A percentile compares a stretch with the other conserved stretches of the same genome.
Evolutionary conservation across 2,888 invertebrate species (phyloP).

Genomic region (Apodemia mormo): DNA sequence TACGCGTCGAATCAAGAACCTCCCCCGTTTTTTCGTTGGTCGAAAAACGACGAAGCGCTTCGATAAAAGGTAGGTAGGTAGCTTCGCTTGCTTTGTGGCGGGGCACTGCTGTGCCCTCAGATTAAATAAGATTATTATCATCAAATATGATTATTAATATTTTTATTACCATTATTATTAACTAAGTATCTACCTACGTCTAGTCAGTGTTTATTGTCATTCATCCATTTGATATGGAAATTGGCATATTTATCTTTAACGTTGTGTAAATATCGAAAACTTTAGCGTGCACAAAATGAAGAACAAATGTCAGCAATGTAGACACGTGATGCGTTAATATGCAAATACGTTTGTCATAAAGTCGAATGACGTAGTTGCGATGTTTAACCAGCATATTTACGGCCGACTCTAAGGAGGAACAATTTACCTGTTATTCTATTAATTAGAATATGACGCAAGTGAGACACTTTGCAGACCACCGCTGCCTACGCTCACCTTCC

Average conservation of each 20-base stretch:
- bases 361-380: slow-evolving; percentile 14
- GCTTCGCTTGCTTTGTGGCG: too few relatives aligned
- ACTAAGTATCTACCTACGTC: not conserved
- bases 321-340: slow-evolving; percentile 6
- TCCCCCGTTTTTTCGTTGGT: too few relatives aligned
- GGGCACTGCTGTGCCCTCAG: too few relatives aligned
- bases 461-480: slow-evolving; percentile 47
- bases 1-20: too few relatives aligned
- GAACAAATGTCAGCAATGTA: not conserved
- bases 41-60: too few relatives aligned
- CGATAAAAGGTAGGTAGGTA: too few relatives aligned
- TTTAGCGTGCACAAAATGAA: not conserved
- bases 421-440: slow-evolving; percentile 51
- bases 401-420: slow-evolving; percentile 28
- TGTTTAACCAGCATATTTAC: slow-evolving; percentile 14
- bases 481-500: slow-evolving; percentile 74
- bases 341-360: slow-evolving; percentile 9
- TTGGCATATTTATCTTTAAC: not conserved
- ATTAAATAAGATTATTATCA: too few relatives aligned
- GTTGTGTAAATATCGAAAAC: not conserved
- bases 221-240: not conserved
- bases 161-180: not conserved
- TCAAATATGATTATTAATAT: not conserved
- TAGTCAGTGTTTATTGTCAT: not conserved
- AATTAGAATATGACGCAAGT: slow-evolving; percentile 60